Evolutionary conservation across 2,888 invertebrate species (phyloP), one percentile per base, ranked within the genome.

Genomic region (Troilus luridus): DNA sequence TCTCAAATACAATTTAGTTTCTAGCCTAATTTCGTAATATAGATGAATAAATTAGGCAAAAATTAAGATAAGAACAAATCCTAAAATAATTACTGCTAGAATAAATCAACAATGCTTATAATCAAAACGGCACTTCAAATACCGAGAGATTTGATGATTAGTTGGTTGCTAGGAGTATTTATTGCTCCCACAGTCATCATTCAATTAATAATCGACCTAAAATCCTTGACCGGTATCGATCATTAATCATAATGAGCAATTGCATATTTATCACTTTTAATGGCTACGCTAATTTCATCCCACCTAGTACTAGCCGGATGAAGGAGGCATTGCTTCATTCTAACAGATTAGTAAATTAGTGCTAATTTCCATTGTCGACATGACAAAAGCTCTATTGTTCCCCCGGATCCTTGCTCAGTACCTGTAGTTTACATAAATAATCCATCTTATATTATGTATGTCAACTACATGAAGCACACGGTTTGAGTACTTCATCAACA

Each of bases 241-340:
- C 72, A 77, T 77, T 9, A 77, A 77, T 77, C 72, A 77, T 19
- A 77, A 77, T 41, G 72, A 41, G 19, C 72, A 14, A 77, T 24
- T 77, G 72, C 72, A 77, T 77, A 77, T 77, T 77, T 77, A 77
- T 77, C 72, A 77, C 72, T 77, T 77, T 41, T 41, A 77, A 77
- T 77, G 72, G 72, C 72, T 8, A 3, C 41, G 72, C 72, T 77
- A 77, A 77, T 77, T 77, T 41, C 72, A 77, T 1, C 27, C 72
- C 72, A 77, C 27, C 17, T 27, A 67, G 67, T 19, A 27, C 24
- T 67, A 41, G 41, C 67, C 12, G 27, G 27, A 77, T 77, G 41
- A 77, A 77, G 72, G 72, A 77, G 72, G 72, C 41, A 77, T 77
- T 77, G 72, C 72, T 77, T 41, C 72, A 77, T 77, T 77, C 7